A percentile compares a stretch with the other conserved stretches of the same genome.
phyloP scores from a whole-genome alignment of 2,113 vertebrate genomes.

The Lagopus muta region DNA sequence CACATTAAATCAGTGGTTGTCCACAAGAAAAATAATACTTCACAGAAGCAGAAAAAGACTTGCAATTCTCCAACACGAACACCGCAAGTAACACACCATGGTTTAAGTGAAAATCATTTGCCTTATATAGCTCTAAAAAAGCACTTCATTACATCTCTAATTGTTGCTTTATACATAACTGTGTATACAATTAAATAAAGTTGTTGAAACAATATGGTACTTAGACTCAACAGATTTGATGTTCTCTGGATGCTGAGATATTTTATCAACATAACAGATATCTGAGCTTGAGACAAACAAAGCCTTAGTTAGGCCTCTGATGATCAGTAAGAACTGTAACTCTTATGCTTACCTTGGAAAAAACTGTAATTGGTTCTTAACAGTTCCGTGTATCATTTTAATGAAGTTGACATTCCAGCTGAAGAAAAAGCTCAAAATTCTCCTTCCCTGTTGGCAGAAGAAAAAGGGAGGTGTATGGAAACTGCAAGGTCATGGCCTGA shows the following conservation, averaged over 20 bases:
- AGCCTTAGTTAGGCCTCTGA: not conserved
- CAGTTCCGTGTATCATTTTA: slow-evolving; percentile 90
- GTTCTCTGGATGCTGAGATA: not conserved
- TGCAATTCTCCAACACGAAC: not conserved
- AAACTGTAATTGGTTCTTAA: slow-evolving; percentile 93
- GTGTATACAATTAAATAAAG: not conserved
- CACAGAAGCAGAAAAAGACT: not conserved
- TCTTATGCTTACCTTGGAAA: slow-evolving; percentile 84
- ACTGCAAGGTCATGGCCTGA: no score
- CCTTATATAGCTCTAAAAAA: not conserved
- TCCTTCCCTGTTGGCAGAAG: slow-evolving; percentile 83
- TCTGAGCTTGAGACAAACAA: not conserved
- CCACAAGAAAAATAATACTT: not conserved
- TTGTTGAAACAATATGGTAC: not conserved
- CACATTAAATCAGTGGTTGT: not conserved
- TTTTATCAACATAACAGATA: not conserved
- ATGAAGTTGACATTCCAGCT: slow-evolving; percentile 91
- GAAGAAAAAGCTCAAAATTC: slow-evolving; percentile 94
- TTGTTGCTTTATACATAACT: not conserved
- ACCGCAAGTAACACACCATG: not conserved
- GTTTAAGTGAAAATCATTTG: not conserved
- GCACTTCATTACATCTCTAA: not conserved
- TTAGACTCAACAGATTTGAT: not conserved
- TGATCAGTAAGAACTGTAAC: not conserved
- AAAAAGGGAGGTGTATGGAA: not conserved